A percentile compares a stretch with the other conserved stretches of the same genome.
Conservation (phyloP, 1,140 invertebrate genomes). For the Callitettix versicolor region DNA sequence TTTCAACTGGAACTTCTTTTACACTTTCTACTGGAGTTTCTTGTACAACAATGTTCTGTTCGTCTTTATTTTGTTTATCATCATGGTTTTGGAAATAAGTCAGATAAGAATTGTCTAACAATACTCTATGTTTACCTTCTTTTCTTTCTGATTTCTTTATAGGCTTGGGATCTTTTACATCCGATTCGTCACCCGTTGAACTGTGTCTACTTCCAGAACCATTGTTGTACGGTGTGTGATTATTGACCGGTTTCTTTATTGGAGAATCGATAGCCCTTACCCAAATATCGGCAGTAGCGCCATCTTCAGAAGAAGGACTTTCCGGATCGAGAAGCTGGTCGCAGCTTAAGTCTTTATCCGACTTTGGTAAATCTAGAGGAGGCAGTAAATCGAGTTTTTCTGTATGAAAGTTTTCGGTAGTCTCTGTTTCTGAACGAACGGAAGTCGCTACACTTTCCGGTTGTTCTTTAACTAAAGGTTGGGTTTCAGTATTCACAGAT, state of each 20-base stretch:
- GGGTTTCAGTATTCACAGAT: conserved; percentile 1
- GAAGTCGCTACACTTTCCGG: background rate
- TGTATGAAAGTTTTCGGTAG: background rate
- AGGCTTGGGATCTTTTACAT: background rate
- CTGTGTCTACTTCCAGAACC: background rate
- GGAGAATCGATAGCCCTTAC: conserved; percentile 27
- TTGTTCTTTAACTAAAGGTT: background rate
- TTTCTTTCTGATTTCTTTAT: background rate
- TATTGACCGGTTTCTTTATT: conserved; percentile 20
- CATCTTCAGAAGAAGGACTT: conserved; percentile 23
- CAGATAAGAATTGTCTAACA: conserved; percentile 8
- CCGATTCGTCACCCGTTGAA: conserved; percentile 4
- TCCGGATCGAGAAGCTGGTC: conserved; percentile 11
- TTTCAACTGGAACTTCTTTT: background rate
- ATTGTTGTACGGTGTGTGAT: background rate
- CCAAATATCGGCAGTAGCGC: conserved; percentile 28
- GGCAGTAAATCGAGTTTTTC: background rate
- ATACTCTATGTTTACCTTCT: conserved; percentile 4
- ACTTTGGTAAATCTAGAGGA: background rate
- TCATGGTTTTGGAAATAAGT: conserved; percentile 1
- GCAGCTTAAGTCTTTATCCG: background rate
- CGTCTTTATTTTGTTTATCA: background rate
- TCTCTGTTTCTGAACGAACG: background rate
- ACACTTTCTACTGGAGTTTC: too few species aligned
- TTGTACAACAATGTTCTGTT: too few species aligned